A percentile compares a stretch with the other conserved stretches of the same genome.
Conservation (phyloP, 2,888 invertebrate genomes). For the Drosophila quasianomalipes region DNA sequence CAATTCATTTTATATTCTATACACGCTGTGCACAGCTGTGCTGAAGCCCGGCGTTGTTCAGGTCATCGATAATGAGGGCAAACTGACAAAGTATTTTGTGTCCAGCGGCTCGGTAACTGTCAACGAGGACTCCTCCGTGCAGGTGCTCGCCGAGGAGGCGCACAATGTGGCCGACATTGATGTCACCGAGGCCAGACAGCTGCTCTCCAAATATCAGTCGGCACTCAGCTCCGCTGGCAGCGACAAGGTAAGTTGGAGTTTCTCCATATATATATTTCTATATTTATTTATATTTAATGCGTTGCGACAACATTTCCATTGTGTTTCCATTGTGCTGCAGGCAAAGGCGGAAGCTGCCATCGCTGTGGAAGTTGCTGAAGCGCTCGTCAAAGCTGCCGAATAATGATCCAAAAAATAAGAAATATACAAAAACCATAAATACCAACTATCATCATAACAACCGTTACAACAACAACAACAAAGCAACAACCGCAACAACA, state of each 20-base stretch:
- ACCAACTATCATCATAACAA: conserved; percentile 34
- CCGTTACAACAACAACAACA: conserved; percentile 27
- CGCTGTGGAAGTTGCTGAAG: conserved; percentile 97
- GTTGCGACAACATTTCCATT: not conserved
- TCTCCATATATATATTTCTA: not conserved
- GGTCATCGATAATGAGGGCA: conserved; percentile 94
- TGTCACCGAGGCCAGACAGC: conserved; percentile 91
- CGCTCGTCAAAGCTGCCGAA: conserved; percentile 93
- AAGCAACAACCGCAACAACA: conserved; percentile 30
- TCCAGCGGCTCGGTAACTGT: conserved; percentile 98
- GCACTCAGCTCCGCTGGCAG: conserved; percentile 92
- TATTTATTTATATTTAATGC: not conserved
- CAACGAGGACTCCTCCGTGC: conserved; percentile 98
- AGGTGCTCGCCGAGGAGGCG: conserved; percentile 98
- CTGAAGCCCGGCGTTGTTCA: conserved; percentile 97
- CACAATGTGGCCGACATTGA: conserved; percentile 94
- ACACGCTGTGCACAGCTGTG: conserved; percentile 88
- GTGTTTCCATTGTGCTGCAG: conserved; percentile 84
- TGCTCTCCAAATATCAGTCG: conserved; percentile 93
- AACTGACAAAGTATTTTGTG: conserved; percentile 94
- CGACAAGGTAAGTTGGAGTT: conserved; percentile 88
- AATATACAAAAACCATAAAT: conserved; percentile 2
- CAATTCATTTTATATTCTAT: not conserved
- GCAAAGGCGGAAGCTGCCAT: conserved; percentile 96
- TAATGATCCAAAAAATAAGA: conserved; percentile 81